These are phyloP conservation scores for Mycalesis mineus DNA, from an alignment of 2,888 invertebrate species.

Conservation along the genomic window DNA sequence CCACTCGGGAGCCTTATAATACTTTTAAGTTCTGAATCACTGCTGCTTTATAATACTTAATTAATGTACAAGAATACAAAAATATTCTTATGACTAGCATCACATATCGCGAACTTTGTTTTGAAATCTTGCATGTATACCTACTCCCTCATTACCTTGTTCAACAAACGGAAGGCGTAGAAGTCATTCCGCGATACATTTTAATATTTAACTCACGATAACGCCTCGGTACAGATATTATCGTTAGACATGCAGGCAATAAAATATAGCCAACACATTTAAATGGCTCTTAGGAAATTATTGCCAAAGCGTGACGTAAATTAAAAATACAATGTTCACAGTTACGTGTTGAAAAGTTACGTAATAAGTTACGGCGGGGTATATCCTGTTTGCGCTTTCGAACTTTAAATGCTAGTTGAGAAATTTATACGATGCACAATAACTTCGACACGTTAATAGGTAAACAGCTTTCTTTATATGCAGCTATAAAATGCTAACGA, in stretches of 20 bases:
- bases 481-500: background rate
- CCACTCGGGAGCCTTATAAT: no score
- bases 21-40: no score
- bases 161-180: slow-evolving; percentile 6
- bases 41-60: no score
- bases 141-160: background rate
- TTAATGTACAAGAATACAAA: no score
- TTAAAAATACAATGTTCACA: slow-evolving; percentile 25
- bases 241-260: slow-evolving; percentile 22
- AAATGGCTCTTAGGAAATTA: slow-evolving; percentile 29
- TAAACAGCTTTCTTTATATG: background rate
- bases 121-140: background rate
- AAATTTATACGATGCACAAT: background rate
- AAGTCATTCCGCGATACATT: slow-evolving; percentile 8
- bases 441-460: background rate
- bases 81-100: background rate
- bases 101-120: background rate
- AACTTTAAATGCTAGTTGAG: slow-evolving; percentile 6
- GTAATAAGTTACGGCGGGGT: background rate
- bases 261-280: slow-evolving; percentile 25
- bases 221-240: slow-evolving; percentile 18
- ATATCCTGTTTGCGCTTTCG: slow-evolving; percentile 10
- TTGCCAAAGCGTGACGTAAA: slow-evolving; percentile 31
- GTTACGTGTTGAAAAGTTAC: slow-evolving; percentile 19
- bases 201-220: slow-evolving; percentile 23